These are phyloP conservation scores for Aspiorhynchus laticeps DNA, from an alignment of 2,113 vertebrate genomes.

Conservation along the genomic window DNA sequence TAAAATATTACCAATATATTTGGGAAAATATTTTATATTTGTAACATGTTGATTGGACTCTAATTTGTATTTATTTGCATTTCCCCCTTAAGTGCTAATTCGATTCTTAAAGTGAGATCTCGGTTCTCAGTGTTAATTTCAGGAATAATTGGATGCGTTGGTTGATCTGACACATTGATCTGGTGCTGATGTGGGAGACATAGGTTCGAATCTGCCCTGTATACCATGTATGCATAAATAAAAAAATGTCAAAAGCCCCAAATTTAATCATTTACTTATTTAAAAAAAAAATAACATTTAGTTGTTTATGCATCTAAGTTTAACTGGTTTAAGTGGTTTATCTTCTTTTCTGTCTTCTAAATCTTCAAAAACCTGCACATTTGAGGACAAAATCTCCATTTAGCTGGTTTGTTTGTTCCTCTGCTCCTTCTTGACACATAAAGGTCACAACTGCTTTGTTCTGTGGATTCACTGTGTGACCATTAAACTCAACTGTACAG, in stretches of 20 bases:
- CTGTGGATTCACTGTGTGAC: conserved; percentile 27
- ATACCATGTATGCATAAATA: not conserved
- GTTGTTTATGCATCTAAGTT: not conserved
- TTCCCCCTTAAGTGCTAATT: not conserved
- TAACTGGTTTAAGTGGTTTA: not conserved
- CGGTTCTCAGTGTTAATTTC: not conserved
- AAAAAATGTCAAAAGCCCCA: not conserved
- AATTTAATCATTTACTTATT: too few species aligned
- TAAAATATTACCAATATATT: not conserved
- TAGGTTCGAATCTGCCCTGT: not conserved
- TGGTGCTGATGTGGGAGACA: not conserved
- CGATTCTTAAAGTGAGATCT: not conserved
- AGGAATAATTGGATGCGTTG: not conserved
- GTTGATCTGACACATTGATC: not conserved
- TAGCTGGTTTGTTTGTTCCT: conserved; percentile 25
- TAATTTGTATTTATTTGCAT: not conserved
- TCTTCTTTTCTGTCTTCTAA: not conserved
- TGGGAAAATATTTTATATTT: not conserved
- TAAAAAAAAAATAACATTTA: not conserved
- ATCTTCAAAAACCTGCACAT: not conserved
- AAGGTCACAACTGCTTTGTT: conserved; percentile 55
- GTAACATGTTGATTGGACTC: not conserved
- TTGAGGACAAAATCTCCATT: not conserved
- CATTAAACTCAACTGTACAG: conserved; percentile 16
- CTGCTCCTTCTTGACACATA: conserved; percentile 35